A percentile compares a stretch with the other conserved stretches of the same genome.
These are phyloP conservation scores for Varroa destructor DNA, from an alignment of 1,140 invertebrate genomes.

Conservation along the genomic window DNA sequence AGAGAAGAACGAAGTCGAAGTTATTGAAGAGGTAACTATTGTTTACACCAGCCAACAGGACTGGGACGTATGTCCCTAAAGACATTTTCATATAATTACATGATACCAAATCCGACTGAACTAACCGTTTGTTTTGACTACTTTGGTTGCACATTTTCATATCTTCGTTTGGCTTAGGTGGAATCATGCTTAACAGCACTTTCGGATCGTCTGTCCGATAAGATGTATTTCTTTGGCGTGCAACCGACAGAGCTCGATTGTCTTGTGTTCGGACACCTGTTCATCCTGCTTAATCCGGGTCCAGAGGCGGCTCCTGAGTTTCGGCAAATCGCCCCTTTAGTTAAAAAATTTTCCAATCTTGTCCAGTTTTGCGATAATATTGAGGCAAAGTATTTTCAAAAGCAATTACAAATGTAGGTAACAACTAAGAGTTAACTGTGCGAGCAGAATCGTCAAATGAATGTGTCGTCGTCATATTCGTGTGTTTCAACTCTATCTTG, in stretches of 20 bases:
- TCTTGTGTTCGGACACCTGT: slow-evolving; percentile 90
- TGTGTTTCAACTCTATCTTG: no score
- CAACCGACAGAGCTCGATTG: slow-evolving; percentile 80
- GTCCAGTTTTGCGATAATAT: slow-evolving; percentile 2
- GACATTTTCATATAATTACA: no score
- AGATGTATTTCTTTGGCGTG: not conserved
- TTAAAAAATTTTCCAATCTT: not conserved
- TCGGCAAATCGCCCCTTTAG: not conserved
- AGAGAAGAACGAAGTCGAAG: slow-evolving; percentile 60
- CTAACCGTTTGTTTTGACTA: no score
- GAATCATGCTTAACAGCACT: not conserved
- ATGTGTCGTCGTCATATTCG: no score
- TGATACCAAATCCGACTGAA: no score
- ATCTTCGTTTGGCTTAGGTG: slow-evolving; percentile 43
- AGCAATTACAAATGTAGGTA: not conserved
- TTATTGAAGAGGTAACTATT: slow-evolving; percentile 34
- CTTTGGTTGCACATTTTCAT: not conserved
- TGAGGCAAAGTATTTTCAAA: not conserved
- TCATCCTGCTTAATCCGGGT: slow-evolving; percentile 57
- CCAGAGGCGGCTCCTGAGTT: not conserved
- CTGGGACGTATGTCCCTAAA: no score
- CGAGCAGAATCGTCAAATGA: no score
- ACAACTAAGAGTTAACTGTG: no score
- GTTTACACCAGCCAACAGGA: no score
- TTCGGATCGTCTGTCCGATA: slow-evolving; percentile 30